phyloP scores from a whole-genome alignment of 1,140 invertebrate genomes.

The Dreissena polymorpha region DNA sequence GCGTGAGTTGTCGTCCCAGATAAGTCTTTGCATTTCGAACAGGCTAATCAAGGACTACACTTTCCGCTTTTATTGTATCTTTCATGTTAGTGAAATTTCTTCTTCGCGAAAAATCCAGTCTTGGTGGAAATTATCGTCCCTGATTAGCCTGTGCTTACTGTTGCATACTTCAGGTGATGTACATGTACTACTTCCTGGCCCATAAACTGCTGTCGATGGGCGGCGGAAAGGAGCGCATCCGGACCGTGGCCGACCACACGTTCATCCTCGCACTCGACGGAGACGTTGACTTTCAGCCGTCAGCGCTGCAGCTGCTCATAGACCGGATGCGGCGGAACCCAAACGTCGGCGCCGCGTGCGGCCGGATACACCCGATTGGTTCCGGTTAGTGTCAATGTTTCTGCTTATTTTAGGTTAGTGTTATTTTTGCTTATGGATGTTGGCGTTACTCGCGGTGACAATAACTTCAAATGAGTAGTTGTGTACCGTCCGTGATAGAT shows the following conservation, averaged over 20 bases:
- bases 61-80: too few relatives aligned
- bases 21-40: too few relatives aligned
- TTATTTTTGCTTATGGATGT: background rate
- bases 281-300: conserved; percentile 82
- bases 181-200: conserved; percentile 83
- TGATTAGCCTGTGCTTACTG: too few relatives aligned
- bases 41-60: too few relatives aligned
- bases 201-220: conserved; percentile 59
- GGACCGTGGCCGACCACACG: conserved; percentile 86
- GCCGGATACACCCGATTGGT: conserved; percentile 82
- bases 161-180: conserved; percentile 81
- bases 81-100: too few relatives aligned
- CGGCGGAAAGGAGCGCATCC: conserved; percentile 92
- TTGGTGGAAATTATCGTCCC: too few relatives aligned
- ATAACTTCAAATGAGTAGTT: background rate
- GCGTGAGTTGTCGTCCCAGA: too few relatives aligned
- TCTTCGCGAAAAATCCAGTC: too few relatives aligned
- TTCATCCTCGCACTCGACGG: conserved; percentile 82
- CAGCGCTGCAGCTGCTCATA: conserved; percentile 81
- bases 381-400: conserved; percentile 56
- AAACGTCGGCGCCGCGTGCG: conserved; percentile 83
- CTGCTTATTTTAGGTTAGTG: background rate
- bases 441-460: background rate
- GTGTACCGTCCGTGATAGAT: background rate
- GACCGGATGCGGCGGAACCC: conserved; percentile 82